Conservation (phyloP, 2,888 invertebrate species). For the Lamellibrachia columna region DNA sequence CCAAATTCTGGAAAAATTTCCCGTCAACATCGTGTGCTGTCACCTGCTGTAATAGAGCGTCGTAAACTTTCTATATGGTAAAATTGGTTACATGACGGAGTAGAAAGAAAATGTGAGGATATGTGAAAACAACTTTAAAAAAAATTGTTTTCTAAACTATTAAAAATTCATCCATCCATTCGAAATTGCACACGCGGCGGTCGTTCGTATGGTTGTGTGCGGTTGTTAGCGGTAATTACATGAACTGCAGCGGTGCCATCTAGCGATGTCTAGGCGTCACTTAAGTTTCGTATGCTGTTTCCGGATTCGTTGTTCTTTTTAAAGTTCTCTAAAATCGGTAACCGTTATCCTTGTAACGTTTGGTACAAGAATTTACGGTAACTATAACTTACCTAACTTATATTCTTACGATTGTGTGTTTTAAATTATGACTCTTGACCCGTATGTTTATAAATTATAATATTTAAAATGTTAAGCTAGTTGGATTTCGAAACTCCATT, state of each 20-base stretch:
- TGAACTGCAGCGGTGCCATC: not conserved
- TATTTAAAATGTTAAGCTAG: not conserved
- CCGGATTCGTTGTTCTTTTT: not conserved
- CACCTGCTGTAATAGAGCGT: too few species aligned
- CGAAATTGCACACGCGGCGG: too few species aligned
- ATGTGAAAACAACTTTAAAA: too few species aligned
- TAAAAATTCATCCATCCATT: too few species aligned
- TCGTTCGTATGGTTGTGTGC: not conserved
- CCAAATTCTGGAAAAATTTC: too few species aligned
- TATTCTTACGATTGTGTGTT: not conserved
- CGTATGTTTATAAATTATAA: not conserved
- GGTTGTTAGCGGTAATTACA: not conserved
- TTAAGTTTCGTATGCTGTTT: not conserved
- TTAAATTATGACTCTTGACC: not conserved
- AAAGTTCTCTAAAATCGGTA: not conserved
- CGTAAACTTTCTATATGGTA: too few species aligned
- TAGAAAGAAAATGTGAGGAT: too few species aligned
- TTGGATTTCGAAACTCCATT: not conserved
- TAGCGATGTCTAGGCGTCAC: not conserved
- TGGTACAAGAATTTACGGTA: not conserved
- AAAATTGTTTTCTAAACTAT: too few species aligned
- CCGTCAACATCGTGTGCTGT: too few species aligned
- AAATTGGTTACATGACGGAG: too few species aligned
- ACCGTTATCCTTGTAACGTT: not conserved
- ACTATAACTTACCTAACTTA: not conserved